A percentile compares a stretch with the other conserved stretches of the same genome.
Evolutionary conservation across 2,113 vertebrate genomes (phyloP).

Genomic region (Acrocephalus arundinaceus): DNA sequence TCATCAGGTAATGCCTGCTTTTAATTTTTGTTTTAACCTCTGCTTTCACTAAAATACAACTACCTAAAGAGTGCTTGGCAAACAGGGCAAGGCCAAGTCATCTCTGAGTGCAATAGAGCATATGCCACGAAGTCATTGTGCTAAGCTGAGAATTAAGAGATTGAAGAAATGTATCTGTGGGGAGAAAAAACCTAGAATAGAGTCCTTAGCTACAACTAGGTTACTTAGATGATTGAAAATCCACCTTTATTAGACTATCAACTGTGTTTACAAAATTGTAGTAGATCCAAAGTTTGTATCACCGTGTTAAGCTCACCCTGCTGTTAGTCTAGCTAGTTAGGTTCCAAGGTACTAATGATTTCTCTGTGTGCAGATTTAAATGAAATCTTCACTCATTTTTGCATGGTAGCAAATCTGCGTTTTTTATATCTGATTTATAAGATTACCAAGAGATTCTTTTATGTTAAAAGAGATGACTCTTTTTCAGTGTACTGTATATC

Average conservation of each 20-base stretch:
- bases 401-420: constrained; percentile 74
- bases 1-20: not conserved
- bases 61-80: not conserved
- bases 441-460: constrained; percentile 78
- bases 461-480: constrained; percentile 80
- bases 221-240: constrained; percentile 24
- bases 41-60: not conserved
- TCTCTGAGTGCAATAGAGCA: not conserved
- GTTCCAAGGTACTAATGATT: constrained; percentile 63
- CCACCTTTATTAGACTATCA: constrained; percentile 16
- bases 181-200: constrained; percentile 5
- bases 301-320: constrained; percentile 36
- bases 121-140: not conserved
- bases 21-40: not conserved
- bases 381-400: constrained; percentile 63
- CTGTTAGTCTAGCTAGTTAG: constrained; percentile 63
- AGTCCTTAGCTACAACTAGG: constrained; percentile 31
- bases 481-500: constrained; percentile 72
- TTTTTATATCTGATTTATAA: constrained; percentile 76
- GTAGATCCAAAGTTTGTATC: constrained; percentile 62
- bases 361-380: constrained; percentile 68
- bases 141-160: constrained; percentile 26
- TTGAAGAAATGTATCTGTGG: not conserved
- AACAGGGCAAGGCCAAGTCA: not conserved
- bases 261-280: constrained; percentile 63